Percentiles rank a stretch among this genome's conserved stretches.
Conservation (phyloP, 53 echinoderm and acorn worm genomes). For the Arbacia lixula region DNA sequence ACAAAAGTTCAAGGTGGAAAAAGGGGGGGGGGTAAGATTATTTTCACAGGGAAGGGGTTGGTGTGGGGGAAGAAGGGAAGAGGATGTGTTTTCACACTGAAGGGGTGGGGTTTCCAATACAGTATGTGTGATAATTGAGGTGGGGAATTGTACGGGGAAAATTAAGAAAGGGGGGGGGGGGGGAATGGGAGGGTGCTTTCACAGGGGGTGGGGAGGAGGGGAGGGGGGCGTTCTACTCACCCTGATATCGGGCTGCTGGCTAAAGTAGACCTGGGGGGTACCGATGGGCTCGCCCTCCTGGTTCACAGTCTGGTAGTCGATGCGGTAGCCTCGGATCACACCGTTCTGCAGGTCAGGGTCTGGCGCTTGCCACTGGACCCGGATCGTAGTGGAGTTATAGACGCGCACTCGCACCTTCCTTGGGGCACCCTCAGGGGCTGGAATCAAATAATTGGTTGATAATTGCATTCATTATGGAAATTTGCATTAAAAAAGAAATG, state of each 20-base stretch:
- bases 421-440: slow-evolving; percentile 90
- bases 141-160: neutral
- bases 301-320: slow-evolving; percentile 73
- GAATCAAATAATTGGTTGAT: too few species aligned
- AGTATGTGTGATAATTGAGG: neutral
- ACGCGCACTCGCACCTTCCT: slow-evolving; percentile 78
- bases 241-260: slow-evolving; percentile 59
- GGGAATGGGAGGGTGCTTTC: neutral
- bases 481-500: too few species aligned
- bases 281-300: slow-evolving; percentile 67
- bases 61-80: neutral
- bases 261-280: slow-evolving; percentile 54
- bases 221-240: slow-evolving; percentile 48
- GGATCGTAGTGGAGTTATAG: slow-evolving; percentile 87
- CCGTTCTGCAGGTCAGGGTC: slow-evolving; percentile 78
- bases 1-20: neutral
- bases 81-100: neutral
- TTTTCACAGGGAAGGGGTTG: neutral
- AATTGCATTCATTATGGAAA: too few species aligned
- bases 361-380: slow-evolving; percentile 81
- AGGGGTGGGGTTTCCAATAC: neutral
- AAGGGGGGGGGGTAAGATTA: neutral
- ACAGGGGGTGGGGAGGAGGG: neutral
- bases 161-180: too few species aligned
- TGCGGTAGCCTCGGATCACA: slow-evolving; percentile 85